Percentiles rank a stretch among this genome's conserved stretches.
phyloP scores from a whole-genome alignment of 2,888 invertebrate species.

The Platerodrilus igneus region DNA sequence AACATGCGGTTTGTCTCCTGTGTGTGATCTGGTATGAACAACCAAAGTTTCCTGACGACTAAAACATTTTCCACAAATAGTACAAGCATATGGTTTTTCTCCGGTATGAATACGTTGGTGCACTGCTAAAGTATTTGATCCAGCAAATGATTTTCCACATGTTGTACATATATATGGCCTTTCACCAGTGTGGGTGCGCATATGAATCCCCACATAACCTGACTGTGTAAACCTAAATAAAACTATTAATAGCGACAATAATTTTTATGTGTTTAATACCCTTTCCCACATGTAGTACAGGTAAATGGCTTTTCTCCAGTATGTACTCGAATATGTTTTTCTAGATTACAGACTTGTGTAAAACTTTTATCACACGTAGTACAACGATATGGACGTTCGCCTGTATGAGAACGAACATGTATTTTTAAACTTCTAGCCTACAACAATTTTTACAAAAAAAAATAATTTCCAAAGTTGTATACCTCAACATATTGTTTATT shows the following conservation, averaged over 20 bases:
- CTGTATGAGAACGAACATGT: constrained; percentile 48
- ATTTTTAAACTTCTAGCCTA: constrained; percentile 47
- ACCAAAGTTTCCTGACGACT: constrained; percentile 45
- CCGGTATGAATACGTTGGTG: constrained; percentile 47
- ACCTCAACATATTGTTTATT: constrained; percentile 50
- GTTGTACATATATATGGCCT: constrained; percentile 46
- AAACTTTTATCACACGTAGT: constrained; percentile 46
- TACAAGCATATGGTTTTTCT: constrained; percentile 46
- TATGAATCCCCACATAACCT: constrained; percentile 48
- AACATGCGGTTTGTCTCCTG: constrained; percentile 45
- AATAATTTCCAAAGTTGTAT: constrained; percentile 17
- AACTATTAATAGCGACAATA: no score
- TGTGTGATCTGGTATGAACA: constrained; percentile 46
- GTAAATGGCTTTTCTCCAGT: constrained; percentile 48
- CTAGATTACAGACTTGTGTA: constrained; percentile 47
- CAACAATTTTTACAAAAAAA: constrained; percentile 26
- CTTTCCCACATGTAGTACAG: constrained; percentile 47
- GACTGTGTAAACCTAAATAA: constrained; percentile 47
- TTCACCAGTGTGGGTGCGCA: constrained; percentile 48
- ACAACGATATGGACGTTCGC: constrained; percentile 47
- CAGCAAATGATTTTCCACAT: constrained; percentile 48
- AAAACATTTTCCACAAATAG: constrained; percentile 44
- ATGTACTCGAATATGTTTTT: constrained; percentile 48
- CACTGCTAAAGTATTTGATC: constrained; percentile 46
- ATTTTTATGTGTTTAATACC: no score